Conservation (phyloP, 2,113 vertebrate genomes). For the Eidolon helvum region DNA sequence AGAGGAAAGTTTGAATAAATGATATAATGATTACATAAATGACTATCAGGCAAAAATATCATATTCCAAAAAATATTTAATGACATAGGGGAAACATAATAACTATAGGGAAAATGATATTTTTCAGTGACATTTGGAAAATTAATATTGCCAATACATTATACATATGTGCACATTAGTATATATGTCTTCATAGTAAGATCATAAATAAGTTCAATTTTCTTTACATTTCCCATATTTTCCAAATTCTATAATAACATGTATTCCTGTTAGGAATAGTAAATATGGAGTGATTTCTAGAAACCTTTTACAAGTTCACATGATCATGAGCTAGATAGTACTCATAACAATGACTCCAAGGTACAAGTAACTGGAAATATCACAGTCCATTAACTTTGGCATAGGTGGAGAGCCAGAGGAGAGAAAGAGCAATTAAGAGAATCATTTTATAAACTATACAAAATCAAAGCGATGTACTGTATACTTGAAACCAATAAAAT, state of each 20-base stretch:
- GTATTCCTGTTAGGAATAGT: background rate
- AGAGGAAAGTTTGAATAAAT: background rate
- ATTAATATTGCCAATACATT: background rate
- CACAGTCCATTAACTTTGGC: background rate
- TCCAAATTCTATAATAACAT: background rate
- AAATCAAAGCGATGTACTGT: too few relatives aligned
- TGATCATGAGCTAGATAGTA: background rate
- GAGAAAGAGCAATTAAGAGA: too few relatives aligned
- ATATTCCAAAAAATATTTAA: background rate
- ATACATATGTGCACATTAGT: background rate
- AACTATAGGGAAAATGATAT: background rate
- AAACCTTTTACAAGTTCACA: background rate
- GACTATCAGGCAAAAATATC: background rate
- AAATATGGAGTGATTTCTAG: background rate
- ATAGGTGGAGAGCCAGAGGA: background rate
- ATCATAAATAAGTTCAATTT: background rate
- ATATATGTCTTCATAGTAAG: background rate
- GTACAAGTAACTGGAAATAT: background rate
- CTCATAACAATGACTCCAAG: background rate
- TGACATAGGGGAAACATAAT: background rate
- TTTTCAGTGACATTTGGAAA: background rate
- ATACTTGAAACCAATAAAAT: too few relatives aligned
- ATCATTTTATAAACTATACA: too few relatives aligned
- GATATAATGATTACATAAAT: background rate
- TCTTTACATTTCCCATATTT: background rate